These are phyloP conservation scores for Pteronotus mesoamericanus DNA, from an alignment of 2,797 vertebrate species.

Conservation along the genomic window DNA sequence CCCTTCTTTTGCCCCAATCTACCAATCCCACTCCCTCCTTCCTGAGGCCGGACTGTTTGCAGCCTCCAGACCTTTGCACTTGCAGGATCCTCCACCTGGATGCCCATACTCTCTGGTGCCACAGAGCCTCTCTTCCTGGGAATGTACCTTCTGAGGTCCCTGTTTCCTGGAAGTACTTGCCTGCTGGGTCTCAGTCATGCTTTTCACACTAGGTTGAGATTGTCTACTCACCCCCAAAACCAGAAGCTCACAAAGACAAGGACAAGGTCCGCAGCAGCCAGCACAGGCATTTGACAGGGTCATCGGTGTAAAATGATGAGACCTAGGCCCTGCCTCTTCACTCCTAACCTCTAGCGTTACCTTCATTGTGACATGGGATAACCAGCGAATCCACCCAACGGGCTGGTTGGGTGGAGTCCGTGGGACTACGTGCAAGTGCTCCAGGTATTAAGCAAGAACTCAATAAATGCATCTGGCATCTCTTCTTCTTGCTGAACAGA, in stretches of 20 bases:
- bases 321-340: not conserved
- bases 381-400: not conserved
- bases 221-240: not conserved
- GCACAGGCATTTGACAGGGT: not conserved
- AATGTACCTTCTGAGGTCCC: not conserved
- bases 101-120: not conserved
- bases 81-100: not conserved
- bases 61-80: not conserved
- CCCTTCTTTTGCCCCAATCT: not conserved
- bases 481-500: not conserved
- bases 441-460: not conserved
- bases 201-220: not conserved
- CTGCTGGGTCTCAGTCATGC: not conserved
- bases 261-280: not conserved
- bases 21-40: not conserved
- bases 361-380: too few relatives aligned
- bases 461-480: fast-evolving
- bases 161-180: not conserved
- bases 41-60: fast-evolving
- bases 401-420: not conserved
- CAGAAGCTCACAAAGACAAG: not conserved
- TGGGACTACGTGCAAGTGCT: fast-evolving
- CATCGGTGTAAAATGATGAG: not conserved
- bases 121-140: not conserved
- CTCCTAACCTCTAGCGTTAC: not conserved